Evolutionary conservation across 1,140 invertebrate species (phyloP).

Genomic region (Drosophila navojoa): DNA sequence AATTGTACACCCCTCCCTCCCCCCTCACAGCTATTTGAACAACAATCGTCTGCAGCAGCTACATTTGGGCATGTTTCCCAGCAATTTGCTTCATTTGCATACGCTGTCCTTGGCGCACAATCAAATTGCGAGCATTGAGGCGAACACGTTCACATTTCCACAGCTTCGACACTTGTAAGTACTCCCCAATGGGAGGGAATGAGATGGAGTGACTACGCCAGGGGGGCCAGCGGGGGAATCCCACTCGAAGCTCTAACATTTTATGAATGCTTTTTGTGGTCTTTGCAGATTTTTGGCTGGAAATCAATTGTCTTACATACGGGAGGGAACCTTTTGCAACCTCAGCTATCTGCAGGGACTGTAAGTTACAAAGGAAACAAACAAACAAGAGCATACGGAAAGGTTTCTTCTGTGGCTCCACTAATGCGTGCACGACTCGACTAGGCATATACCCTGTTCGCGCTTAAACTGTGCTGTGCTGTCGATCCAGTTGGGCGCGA

Average conservation of each 20-base stretch:
- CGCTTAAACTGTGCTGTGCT: too few species aligned
- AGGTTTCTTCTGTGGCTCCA: neutral
- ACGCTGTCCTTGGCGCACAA: conserved; percentile 83
- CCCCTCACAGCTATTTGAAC: conserved; percentile 62
- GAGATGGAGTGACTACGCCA: neutral
- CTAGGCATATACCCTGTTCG: too few species aligned
- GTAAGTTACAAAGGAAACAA: conserved; percentile 66
- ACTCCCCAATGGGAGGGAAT: neutral
- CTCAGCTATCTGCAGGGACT: conserved; percentile 78
- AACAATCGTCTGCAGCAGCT: conserved; percentile 67
- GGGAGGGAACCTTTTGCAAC: conserved; percentile 77
- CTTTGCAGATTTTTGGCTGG: conserved; percentile 81
- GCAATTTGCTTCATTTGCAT: conserved; percentile 61
- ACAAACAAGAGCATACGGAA: neutral
- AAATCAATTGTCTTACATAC: conserved; percentile 74
- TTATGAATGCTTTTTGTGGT: conserved; percentile 11
- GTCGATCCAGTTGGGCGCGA: too few species aligned
- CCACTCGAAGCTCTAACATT: neutral
- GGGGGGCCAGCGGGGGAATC: too few species aligned
- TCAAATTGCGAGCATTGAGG: conserved; percentile 67
- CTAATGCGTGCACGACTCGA: neutral
- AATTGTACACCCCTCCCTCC: neutral
- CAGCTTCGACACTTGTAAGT: conserved; percentile 77
- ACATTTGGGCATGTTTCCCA: conserved; percentile 61
- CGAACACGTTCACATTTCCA: conserved; percentile 72